phyloP scores from a whole-genome alignment of 2,888 invertebrate genomes.

The Ametastegia equiseti region DNA sequence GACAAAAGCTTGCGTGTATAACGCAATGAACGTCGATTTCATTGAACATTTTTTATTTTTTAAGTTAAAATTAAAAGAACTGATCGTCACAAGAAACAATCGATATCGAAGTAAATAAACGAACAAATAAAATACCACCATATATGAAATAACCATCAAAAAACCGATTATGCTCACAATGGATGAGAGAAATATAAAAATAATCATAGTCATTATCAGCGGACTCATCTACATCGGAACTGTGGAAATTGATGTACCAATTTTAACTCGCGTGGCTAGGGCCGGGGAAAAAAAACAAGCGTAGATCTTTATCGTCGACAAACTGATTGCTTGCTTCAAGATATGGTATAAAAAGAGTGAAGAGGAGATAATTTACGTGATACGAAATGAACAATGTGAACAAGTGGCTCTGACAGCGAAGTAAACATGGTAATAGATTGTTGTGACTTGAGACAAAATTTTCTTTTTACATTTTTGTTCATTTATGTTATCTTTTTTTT shows the following conservation, averaged over 20 bases:
- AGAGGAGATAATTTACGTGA: not conserved
- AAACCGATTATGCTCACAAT: not conserved
- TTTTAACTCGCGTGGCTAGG: not conserved
- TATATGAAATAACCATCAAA: not conserved
- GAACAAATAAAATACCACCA: not conserved
- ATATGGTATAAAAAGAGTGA: not conserved
- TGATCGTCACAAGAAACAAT: not conserved
- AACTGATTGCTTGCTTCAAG: not conserved
- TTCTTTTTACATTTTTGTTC: too few relatives aligned
- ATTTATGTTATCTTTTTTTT: too few relatives aligned
- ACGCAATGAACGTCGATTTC: not conserved
- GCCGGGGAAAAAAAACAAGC: not conserved
- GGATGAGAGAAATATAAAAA: not conserved
- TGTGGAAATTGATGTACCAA: not conserved
- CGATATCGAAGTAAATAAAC: not conserved
- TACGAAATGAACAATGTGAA: not conserved
- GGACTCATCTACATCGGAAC: not conserved
- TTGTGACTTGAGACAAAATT: not conserved
- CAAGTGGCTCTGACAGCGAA: not conserved
- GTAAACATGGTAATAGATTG: not conserved
- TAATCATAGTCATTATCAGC: not conserved
- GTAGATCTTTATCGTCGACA: not conserved
- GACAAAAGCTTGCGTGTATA: not conserved
- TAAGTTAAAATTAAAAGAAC: not conserved
- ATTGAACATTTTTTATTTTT: too few relatives aligned